Base-by-base conservation (phyloP, 2,113 vertebrate species). In the Astur gentilis region DNA sequence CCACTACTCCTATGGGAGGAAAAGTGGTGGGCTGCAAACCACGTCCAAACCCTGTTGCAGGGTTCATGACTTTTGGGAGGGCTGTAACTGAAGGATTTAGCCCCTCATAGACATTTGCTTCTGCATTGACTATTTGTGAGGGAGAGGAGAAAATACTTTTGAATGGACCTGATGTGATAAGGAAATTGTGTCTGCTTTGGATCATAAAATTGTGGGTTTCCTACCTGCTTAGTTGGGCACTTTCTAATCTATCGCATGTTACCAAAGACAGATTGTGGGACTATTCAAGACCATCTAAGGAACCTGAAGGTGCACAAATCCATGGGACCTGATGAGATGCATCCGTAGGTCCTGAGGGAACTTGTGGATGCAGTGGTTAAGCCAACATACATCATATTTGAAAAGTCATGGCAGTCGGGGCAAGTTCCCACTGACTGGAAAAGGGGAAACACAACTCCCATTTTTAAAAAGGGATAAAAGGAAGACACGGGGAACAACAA, bases 171-270 rank as follows among this genome's bases (percentile, higher is more conserved):
- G n/a, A 6, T 49, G 9, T 3, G 3, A 23, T 18, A 79, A 52
- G 44, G 25, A 87, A 86, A 81, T 36, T 57, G 2, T 45, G 6
- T 60, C 47, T 83, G 5, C n/a, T 72, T 71, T 58, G 36, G 31
- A 44, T 76, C 20, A 45, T 9, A 57, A 57, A 57, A 38, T 27
- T 47, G 42, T n/a, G 21, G 18, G 13, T 82, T 80, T 90, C 32
- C n/a, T 81, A 32, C 25, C 18, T 73, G 25, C 16, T 36, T 54
- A 25, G 32, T 25, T 21, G 22, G 50, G 7, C 44, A n/a, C 16
- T 49, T 72, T 11, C 7, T 67, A 32, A 69, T 32, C n/a, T 61
- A 11, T 60, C 1, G 0, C 1, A 0, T 60, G 29, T 12, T 42
- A 55, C 21, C n/a, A 64, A 73, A 58, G 27, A 55, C 10, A 67